These are phyloP conservation scores for Crepidodera aurea DNA, from an alignment of 2,888 invertebrate genomes.

Conservation along the genomic window DNA sequence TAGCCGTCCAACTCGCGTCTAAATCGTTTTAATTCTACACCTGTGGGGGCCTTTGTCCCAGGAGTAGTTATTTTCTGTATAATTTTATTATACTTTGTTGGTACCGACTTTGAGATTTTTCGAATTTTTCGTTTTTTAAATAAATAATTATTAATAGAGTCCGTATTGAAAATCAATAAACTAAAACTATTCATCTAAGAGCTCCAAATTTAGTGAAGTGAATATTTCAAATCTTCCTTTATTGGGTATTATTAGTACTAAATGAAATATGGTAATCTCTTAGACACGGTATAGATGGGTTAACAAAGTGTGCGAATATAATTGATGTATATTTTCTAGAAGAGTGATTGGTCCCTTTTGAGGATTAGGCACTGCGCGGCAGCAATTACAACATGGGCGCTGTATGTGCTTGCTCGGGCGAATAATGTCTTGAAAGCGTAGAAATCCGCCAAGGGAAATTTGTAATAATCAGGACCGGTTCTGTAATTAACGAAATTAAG, in stretches of 20 bases:
- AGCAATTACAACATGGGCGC: constrained; percentile 4
- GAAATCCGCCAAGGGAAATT: constrained; percentile 19
- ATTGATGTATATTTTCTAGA: constrained; percentile 24
- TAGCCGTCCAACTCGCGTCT: too few species aligned
- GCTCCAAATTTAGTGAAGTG: neutral
- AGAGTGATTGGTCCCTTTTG: constrained; percentile 17
- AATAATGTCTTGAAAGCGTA: constrained; percentile 16
- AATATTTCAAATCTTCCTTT: neutral
- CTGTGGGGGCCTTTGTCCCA: too few species aligned
- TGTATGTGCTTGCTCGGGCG: constrained; percentile 15
- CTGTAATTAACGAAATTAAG: too few species aligned
- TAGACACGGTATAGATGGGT: constrained; percentile 12
- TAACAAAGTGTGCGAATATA: constrained; percentile 26
- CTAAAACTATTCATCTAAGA: too few species aligned
- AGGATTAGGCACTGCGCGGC: constrained; percentile 17
- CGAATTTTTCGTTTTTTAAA: too few species aligned
- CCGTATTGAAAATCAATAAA: too few species aligned
- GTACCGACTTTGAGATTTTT: too few species aligned
- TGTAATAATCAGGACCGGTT: neutral
- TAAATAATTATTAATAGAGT: too few species aligned
- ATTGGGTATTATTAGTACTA: neutral
- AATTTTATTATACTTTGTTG: too few species aligned
- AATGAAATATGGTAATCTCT: constrained; percentile 5
- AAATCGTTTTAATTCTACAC: too few species aligned
- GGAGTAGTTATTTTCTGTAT: too few species aligned